Conservation (phyloP, 2,113 vertebrate species). For the Mus pahari region DNA sequence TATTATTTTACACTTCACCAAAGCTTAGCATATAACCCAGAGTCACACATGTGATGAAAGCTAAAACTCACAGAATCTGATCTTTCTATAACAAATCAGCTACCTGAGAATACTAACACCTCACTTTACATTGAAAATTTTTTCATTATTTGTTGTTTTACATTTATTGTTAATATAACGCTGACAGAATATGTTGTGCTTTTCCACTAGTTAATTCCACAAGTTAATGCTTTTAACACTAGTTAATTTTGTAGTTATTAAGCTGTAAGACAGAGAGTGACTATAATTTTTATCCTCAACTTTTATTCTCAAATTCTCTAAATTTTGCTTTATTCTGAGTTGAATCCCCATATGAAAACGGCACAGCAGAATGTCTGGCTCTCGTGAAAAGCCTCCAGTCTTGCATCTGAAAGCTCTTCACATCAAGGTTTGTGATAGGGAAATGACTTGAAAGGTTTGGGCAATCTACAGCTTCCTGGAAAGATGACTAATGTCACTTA, state of each 20-base stretch:
- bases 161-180: background rate
- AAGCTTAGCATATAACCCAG: conserved; percentile 30
- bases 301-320: conserved; percentile 50
- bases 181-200: conserved; percentile 33
- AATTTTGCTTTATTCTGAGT: conserved; percentile 16
- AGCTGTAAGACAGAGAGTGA: background rate
- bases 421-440: background rate
- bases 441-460: conserved; percentile 6
- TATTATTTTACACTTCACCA: background rate
- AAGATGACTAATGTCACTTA: background rate
- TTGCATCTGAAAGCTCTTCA: background rate
- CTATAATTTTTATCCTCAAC: background rate
- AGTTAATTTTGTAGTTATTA: conserved; percentile 39
- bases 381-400: background rate
- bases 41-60: background rate
- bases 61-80: background rate
- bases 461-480: background rate
- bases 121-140: conserved; percentile 43
- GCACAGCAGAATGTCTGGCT: background rate
- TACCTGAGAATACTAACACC: background rate
- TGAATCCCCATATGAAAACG: background rate
- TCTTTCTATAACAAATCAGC: background rate
- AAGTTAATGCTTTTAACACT: background rate
- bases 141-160: background rate
- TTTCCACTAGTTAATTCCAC: background rate